Evolutionary conservation across 2,113 vertebrate species (phyloP), one percentile per base, ranked within the genome.

Genomic region (Tinamus guttatus): DNA sequence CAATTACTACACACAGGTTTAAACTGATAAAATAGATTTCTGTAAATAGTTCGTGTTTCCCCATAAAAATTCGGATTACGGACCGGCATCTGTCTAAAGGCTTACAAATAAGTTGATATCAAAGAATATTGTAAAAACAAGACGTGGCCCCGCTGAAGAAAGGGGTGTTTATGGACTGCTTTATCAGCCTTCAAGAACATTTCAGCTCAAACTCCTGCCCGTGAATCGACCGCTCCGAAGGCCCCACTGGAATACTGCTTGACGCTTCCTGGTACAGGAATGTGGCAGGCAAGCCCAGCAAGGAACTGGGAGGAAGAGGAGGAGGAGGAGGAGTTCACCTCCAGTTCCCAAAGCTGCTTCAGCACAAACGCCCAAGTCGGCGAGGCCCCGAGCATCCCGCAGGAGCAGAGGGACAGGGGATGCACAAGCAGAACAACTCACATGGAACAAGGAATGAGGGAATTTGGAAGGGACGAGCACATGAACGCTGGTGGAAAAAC

Each of bases 1-100:
- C 89, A 94, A 77, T 89, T 70, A 87, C 84, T 79, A 22, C 5
- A 92, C 93, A 93, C 95, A 94, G 95, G 91, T 85, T 36, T 76
- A 84, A 90, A 68, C 94, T 81, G 19, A 62, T 34, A 56, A 8
- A 19, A 75, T 71, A 18, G 28, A 94, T 96, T 94, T 95, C 95
- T 93, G 94, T 89, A 97, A 83, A 68, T 94, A 95, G 91, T 79
- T 21, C 1, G 77, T 71, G 82, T 82, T 79, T 56, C 69, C 83
- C 84, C 87, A 76, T 25, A 79, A 54, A 14, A n/a, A 71, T 15
- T 18, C 62, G 15, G 11, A 13, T 6, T 4, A 83, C 52, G 9
- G 27, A 56, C 38, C 34, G 40, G 52, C 21, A n/a, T 43, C 71
- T 4, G 78, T 74, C 22, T 3, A 0, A 7, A 8, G 40, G 78